A percentile compares a stretch with the other conserved stretches of the same genome.
phyloP scores from a whole-genome alignment of 2,797 vertebrate genomes.

The Eidolon dupreanum region DNA sequence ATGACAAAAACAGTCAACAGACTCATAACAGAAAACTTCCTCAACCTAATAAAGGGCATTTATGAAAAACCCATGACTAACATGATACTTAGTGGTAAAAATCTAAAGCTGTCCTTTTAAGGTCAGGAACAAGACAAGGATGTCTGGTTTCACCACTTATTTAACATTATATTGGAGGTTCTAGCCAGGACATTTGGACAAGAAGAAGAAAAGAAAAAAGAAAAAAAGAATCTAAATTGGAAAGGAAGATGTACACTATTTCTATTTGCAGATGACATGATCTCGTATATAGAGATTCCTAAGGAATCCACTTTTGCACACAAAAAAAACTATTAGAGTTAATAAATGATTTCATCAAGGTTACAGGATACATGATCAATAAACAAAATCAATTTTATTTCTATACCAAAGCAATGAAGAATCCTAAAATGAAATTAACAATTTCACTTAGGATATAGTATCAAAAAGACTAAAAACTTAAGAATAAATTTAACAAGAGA shows the following conservation, averaged over 20 bases:
- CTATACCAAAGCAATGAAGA: not conserved
- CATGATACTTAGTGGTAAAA: not conserved
- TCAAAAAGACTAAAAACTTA: not conserved
- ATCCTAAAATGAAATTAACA: conserved; percentile 6
- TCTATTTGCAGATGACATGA: not conserved
- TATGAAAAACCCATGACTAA: not conserved
- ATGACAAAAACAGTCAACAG: not conserved
- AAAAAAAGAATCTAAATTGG: not conserved
- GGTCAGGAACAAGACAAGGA: not conserved
- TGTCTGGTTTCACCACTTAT: not conserved
- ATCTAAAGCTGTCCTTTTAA: not conserved
- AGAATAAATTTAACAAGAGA: not conserved
- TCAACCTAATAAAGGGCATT: not conserved
- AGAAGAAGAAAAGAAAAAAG: not conserved
- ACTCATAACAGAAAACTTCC: not conserved
- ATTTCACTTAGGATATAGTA: not conserved
- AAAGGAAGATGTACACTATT: not conserved
- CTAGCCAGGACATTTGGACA: not conserved
- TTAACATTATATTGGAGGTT: not conserved
- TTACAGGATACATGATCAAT: not conserved
- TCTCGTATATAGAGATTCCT: not conserved
- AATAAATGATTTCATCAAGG: not conserved
- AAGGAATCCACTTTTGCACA: not conserved
- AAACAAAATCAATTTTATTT: not conserved
- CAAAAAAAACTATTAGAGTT: not conserved